Conservation (phyloP, 2,113 vertebrate species). For the Picathartes gymnocephalus region DNA sequence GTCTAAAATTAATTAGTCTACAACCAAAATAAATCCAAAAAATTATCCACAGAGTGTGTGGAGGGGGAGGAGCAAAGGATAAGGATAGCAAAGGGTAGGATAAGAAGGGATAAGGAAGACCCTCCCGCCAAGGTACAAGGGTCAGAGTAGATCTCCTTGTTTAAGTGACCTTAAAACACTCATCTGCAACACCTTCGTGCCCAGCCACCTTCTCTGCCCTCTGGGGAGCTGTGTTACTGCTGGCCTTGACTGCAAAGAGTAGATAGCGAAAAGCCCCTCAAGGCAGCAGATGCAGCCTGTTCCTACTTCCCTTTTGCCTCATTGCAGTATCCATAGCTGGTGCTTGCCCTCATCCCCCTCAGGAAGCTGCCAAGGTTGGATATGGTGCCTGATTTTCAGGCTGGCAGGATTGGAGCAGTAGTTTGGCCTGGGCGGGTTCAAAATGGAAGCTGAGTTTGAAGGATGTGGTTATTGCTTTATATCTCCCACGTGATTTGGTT, state of each 20-base stretch:
- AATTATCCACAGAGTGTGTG: background rate
- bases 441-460: background rate
- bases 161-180: background rate
- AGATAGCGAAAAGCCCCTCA: rapidly evolving
- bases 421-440: background rate
- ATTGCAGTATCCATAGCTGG: rapidly evolving
- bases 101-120: background rate
- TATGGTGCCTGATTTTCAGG: background rate
- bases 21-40: background rate
- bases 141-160: background rate
- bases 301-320: background rate
- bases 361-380: background rate
- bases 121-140: background rate
- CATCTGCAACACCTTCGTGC: rapidly evolving
- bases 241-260: background rate
- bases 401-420: rapidly evolving
- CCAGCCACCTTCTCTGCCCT: background rate
- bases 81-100: background rate
- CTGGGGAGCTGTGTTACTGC: background rate
- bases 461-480: background rate
- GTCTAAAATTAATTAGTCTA: background rate
- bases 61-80: background rate
- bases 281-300: background rate
- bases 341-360: background rate
- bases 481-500: rapidly evolving